Conservation (phyloP, 1,140 invertebrate genomes). For the Agraylea sexmaculata region DNA sequence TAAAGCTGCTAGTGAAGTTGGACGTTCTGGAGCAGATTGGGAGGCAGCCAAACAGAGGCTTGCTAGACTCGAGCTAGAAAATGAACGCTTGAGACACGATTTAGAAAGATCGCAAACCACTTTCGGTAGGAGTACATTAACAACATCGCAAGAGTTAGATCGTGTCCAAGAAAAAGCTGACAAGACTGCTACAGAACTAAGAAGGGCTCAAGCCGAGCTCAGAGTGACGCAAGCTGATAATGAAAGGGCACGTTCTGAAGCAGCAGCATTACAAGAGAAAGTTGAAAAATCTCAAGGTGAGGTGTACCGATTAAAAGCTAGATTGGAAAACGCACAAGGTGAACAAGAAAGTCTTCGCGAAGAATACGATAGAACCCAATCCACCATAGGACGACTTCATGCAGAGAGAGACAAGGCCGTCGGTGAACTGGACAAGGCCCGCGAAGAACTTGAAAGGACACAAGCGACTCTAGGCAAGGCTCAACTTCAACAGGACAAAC, state of each 20-base stretch:
- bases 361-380: constrained; percentile 72
- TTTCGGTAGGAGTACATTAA: constrained; percentile 63
- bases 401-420: constrained; percentile 78
- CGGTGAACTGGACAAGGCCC: constrained; percentile 76
- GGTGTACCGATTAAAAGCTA: constrained; percentile 84
- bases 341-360: constrained; percentile 87
- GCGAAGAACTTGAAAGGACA: constrained; percentile 79
- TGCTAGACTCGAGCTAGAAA: constrained; percentile 76
- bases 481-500: constrained; percentile 80
- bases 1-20: constrained; percentile 79
- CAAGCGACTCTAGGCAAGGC: constrained; percentile 81
- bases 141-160: constrained; percentile 66
- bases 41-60: constrained; percentile 79
- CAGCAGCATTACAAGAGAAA: constrained; percentile 79
- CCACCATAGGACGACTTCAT: constrained; percentile 65
- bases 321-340: constrained; percentile 86
- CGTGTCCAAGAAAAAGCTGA: constrained; percentile 79
- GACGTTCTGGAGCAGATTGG: constrained; percentile 77
- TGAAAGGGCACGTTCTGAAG: constrained; percentile 71
- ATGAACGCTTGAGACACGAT: constrained; percentile 75
- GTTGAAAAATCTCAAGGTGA: constrained; percentile 88
- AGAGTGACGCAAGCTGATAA: constrained; percentile 77
- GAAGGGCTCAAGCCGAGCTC: constrained; percentile 74
- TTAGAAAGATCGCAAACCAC: constrained; percentile 71
- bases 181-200: constrained; percentile 68